Evolutionary conservation across 1,140 invertebrate genomes (phyloP).

Genomic region (Dinoponera quadriceps): DNA sequence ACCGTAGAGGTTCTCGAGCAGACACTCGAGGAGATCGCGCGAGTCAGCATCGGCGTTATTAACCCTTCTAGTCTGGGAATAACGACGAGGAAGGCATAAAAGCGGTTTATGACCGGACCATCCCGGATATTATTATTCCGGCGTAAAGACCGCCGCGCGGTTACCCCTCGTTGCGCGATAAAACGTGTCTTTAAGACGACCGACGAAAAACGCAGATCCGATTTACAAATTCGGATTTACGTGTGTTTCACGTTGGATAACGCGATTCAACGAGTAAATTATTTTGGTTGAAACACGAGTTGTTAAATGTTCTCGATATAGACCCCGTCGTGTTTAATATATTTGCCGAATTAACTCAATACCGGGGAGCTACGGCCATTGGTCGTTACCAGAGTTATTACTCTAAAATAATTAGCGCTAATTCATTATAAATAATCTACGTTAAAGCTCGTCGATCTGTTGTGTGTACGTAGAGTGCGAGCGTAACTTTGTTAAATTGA

Average conservation of each 20-base stretch:
- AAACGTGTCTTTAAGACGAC: slow-evolving; percentile 12
- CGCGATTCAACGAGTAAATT: slow-evolving; percentile 39
- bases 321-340: not conserved
- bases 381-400: not conserved
- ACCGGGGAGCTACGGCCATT: not conserved
- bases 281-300: not conserved
- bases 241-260: not conserved
- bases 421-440: no score
- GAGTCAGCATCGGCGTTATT: slow-evolving; percentile 37
- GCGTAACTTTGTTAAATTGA: not conserved
- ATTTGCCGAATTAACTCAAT: slow-evolving; percentile 22
- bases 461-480: not conserved
- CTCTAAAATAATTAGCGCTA: not conserved
- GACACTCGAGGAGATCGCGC: not conserved
- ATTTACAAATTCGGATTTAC: slow-evolving; percentile 41
- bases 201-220: not conserved
- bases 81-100: slow-evolving; percentile 49
- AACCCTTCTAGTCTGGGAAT: slow-evolving; percentile 40
- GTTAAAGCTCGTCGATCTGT: not conserved
- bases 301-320: not conserved
- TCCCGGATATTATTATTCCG: slow-evolving; percentile 62
- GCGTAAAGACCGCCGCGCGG: slow-evolving; percentile 5
- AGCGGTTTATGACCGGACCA: slow-evolving; percentile 20
- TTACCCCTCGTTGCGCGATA: slow-evolving; percentile 13
- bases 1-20: slow-evolving; percentile 8